phyloP scores from a whole-genome alignment of 2,888 invertebrate species.

The Meteorus cinctellus region DNA sequence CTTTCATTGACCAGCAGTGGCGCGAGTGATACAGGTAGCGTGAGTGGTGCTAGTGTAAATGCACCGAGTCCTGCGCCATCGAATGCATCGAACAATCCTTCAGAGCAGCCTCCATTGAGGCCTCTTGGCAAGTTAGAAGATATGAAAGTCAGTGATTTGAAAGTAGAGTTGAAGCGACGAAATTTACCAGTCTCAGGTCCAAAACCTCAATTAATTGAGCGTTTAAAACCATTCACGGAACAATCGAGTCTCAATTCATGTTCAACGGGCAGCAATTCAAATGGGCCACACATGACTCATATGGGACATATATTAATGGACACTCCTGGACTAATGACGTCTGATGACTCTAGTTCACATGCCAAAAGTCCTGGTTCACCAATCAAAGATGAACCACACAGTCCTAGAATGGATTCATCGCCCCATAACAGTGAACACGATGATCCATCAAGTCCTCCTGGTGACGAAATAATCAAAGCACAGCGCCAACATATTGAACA shows the following conservation, averaged over 20 bases:
- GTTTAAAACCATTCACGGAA: slow-evolving; percentile 84
- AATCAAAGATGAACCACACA: slow-evolving; percentile 69
- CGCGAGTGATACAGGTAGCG: slow-evolving; percentile 71
- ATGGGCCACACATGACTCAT: slow-evolving; percentile 70
- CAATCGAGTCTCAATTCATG: slow-evolving; percentile 61
- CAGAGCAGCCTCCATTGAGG: slow-evolving; percentile 71
- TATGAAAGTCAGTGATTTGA: slow-evolving; percentile 94
- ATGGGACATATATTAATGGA: slow-evolving; percentile 74
- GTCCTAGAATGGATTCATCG: slow-evolving; percentile 67
- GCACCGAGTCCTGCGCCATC: slow-evolving; percentile 69
- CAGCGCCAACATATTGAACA: slow-evolving; percentile 92
- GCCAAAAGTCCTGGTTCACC: slow-evolving; percentile 67
- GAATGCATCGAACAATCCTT: slow-evolving; percentile 66
- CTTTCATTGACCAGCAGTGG: slow-evolving; percentile 71
- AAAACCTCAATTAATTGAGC: slow-evolving; percentile 94
- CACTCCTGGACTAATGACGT: slow-evolving; percentile 68
- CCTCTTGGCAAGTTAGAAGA: slow-evolving; percentile 86
- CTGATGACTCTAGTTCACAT: slow-evolving; percentile 68
- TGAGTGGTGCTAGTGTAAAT: slow-evolving; percentile 66
- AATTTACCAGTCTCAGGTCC: slow-evolving; percentile 97
- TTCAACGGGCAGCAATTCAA: slow-evolving; percentile 59
- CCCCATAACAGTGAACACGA: slow-evolving; percentile 72
- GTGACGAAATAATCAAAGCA: slow-evolving; percentile 86
- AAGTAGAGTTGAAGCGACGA: slow-evolving; percentile 93
- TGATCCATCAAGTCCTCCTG: slow-evolving; percentile 74